Conservation (phyloP, 1,140 invertebrate species). For the Pseudomyrmex cubaensis region DNA sequence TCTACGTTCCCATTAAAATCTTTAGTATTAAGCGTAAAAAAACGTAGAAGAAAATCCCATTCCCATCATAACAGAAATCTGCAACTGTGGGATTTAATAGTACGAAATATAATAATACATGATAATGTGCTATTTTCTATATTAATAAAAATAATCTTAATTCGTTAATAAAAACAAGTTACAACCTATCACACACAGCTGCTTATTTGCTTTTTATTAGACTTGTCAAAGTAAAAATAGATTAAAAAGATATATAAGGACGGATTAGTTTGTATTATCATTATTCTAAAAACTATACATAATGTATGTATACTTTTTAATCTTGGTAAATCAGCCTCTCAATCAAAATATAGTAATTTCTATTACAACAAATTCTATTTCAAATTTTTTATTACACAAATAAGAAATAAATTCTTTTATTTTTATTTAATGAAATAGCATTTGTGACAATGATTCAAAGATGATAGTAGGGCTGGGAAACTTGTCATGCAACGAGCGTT, state of each 20-base stretch:
- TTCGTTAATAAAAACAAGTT: not conserved
- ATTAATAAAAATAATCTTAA: not conserved
- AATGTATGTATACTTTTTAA: too few relatives aligned
- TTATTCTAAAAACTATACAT: too few relatives aligned
- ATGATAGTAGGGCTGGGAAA: too few relatives aligned
- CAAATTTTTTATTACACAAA: not conserved
- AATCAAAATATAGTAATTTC: too few relatives aligned
- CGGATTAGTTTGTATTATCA: too few relatives aligned
- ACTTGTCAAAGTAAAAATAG: too few relatives aligned
- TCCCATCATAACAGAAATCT: not conserved
- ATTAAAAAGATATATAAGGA: too few relatives aligned
- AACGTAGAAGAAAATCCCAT: not conserved
- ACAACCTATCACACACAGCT: not conserved
- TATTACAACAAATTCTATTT: too few relatives aligned
- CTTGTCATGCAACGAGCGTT: not conserved
- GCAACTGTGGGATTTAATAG: conserved; percentile 7
- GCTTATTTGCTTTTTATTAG: not conserved
- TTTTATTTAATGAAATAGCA: not conserved
- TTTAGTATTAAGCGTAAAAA: not conserved
- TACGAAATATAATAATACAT: not conserved
- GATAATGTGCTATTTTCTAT: not conserved
- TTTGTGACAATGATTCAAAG: not conserved
- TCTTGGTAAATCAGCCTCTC: too few relatives aligned
- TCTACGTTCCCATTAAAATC: conserved; percentile 28
- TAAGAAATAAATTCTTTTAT: not conserved